These are phyloP conservation scores for Dendroctonus valens DNA, from an alignment of 1,140 invertebrate genomes.

Conservation along the genomic window DNA sequence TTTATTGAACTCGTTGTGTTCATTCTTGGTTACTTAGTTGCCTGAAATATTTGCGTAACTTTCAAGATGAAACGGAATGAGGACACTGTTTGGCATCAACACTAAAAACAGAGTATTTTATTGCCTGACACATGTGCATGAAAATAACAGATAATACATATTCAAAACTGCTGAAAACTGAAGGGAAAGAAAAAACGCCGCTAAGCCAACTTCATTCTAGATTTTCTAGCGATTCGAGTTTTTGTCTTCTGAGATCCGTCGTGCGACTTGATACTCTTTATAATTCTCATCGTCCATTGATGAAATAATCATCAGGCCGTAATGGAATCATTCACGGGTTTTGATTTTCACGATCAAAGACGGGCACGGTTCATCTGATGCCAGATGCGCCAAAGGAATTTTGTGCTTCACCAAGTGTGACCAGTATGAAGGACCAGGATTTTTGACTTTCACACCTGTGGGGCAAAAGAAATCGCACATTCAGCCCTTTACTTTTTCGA, in stretches of 20 bases:
- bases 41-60: no score
- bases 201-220: not conserved
- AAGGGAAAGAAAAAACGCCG: no score
- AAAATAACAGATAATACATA: not conserved
- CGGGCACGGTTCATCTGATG: conserved; percentile 12
- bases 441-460: no score
- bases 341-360: conserved; percentile 19
- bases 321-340: conserved; percentile 21
- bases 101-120: not conserved
- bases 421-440: no score
- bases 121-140: not conserved
- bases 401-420: no score
- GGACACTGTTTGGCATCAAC: no score
- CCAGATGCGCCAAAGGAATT: not conserved
- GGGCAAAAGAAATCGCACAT: no score
- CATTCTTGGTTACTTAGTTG: no score
- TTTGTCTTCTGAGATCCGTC: conserved; percentile 11
- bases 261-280: conserved; percentile 20
- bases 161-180: no score
- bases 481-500: no score
- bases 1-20: no score
- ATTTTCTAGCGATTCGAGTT: conserved; percentile 2
- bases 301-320: conserved; percentile 22
- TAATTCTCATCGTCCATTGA: conserved; percentile 24
- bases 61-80: no score